Evolutionary conservation across 2,888 invertebrate species (phyloP), one percentile per base, ranked within the genome.

Genomic region (Synanthedon andrenaeformis): DNA sequence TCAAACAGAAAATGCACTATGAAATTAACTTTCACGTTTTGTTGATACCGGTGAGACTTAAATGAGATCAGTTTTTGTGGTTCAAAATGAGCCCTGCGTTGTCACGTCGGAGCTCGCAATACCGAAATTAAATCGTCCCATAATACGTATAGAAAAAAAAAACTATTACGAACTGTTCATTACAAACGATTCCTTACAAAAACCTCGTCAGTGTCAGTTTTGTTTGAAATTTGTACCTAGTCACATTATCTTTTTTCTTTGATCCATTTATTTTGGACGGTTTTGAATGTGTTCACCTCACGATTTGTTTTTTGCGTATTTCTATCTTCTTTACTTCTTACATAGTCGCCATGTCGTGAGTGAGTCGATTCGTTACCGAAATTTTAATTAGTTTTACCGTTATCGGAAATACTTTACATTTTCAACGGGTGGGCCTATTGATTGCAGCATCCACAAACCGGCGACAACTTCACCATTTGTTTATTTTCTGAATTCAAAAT

Each of bases 1-100:
- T 77, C 76, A 76, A 82, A 81, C 69, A 70, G 73, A 79, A 83
- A 86, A 84, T 79, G 72, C 76, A 78, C 70, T 83, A 83, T 85
- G 84, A 86, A 86, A 86, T 86, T 86, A 79, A 72, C 71, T 82
- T 79, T 82, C 86, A 84, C 84, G 84, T 76, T 82, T 79, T 78
- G 74, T 77, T 75, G 75, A 70, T 73, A 74, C 73, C 76, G 74
- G 68, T 74, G 75, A 71, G 75, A 75, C 72, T 79, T 35, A 82
- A 85, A 81, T 79, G 79, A 81, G 82, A 77, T 64, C 76, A 66
- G 66, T 85, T 86, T 86, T 86, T 85, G 78, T 77, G 54, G 23
- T 51, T 60, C 54, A 56, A 54, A n/a, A 57, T 51, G 54, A 56
- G 61, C 64, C 66, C 62, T 64, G 59, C 58, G 55, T 55, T 52